phyloP scores from a whole-genome alignment of 2,888 invertebrate genomes.

The Catonia carolina region DNA sequence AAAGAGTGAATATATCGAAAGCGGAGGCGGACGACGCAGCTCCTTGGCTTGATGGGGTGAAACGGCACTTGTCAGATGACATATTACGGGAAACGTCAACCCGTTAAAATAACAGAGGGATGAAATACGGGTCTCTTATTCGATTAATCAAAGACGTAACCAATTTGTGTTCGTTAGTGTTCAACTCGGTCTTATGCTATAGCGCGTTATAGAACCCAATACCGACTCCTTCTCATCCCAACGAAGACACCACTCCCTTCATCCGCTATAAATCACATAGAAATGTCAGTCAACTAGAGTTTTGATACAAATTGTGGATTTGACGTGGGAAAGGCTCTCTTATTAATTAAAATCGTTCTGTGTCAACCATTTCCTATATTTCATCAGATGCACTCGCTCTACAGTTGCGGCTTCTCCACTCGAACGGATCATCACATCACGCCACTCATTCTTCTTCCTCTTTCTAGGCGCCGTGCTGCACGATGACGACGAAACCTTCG shows the following conservation, averaged over 20 bases:
- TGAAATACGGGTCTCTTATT: slow-evolving; percentile 23
- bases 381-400: too few relatives aligned
- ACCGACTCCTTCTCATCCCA: background rate
- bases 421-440: too few relatives aligned
- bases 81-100: background rate
- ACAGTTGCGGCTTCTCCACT: too few relatives aligned
- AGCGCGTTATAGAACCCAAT: slow-evolving; percentile 11
- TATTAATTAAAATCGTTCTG: slow-evolving; percentile 18
- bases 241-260: background rate
- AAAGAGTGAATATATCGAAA: too few relatives aligned
- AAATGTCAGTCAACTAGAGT: slow-evolving; percentile 6
- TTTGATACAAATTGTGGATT: slow-evolving; percentile 10
- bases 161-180: slow-evolving; percentile 27
- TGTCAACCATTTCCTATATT: slow-evolving; percentile 1
- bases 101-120: slow-evolving; percentile 1
- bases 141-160: slow-evolving; percentile 31
- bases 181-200: slow-evolving; percentile 21
- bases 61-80: slow-evolving; percentile 1
- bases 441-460: too few relatives aligned
- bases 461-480: too few relatives aligned
- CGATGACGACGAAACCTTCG: too few relatives aligned
- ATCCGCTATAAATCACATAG: slow-evolving; percentile 5
- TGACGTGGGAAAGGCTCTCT: slow-evolving; percentile 2
- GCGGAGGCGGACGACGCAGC: too few relatives aligned
- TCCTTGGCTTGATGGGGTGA: background rate